Percentiles rank a stretch among this genome's conserved stretches.
Evolutionary conservation across 2,113 vertebrate species (phyloP).

Genomic region (Vimba vimba): DNA sequence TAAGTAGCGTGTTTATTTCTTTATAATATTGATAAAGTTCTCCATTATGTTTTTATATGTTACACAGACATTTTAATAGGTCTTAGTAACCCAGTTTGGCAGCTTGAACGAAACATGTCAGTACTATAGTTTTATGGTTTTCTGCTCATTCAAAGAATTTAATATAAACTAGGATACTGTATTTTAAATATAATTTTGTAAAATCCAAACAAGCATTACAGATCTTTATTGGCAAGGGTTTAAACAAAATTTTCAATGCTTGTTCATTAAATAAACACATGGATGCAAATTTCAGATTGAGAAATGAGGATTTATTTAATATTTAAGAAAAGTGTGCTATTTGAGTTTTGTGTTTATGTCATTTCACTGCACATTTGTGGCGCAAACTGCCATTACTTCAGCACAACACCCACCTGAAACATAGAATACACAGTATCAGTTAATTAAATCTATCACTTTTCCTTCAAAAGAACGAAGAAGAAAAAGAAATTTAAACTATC

Average conservation of each 20-base stretch:
- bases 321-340: background rate
- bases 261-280: background rate
- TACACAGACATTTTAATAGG: background rate
- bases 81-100: background rate
- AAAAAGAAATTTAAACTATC: background rate
- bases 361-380: background rate
- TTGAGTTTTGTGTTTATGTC: background rate
- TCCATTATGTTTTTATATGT: background rate
- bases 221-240: too few relatives aligned
- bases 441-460: background rate
- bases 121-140: background rate
- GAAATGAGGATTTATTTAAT: background rate
- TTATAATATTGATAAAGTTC: background rate
- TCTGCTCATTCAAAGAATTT: background rate
- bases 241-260: too few relatives aligned
- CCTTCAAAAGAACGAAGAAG: background rate
- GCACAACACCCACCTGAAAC: constrained; percentile 48
- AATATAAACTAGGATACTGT: background rate
- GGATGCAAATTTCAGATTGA: background rate
- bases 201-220: too few relatives aligned
- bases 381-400: constrained; percentile 36
- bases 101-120: background rate
- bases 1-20: background rate
- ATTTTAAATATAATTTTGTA: too few relatives aligned
- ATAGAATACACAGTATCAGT: constrained; percentile 4